Percentiles rank a stretch among this genome's conserved stretches.
phyloP scores from a whole-genome alignment of 2,113 vertebrate species.

The Spea bombifrons region DNA sequence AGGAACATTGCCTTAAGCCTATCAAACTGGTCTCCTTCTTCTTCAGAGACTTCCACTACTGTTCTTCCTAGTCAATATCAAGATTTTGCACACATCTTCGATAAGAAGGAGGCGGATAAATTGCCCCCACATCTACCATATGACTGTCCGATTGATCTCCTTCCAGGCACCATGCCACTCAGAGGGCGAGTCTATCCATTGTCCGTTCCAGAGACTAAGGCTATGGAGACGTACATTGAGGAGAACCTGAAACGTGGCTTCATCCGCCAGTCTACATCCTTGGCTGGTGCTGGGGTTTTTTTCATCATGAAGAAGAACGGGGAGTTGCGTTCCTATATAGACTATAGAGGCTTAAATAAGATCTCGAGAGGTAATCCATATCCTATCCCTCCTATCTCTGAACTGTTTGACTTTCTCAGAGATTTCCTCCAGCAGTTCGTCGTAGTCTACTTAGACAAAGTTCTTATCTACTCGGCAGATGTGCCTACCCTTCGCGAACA shows the following conservation, averaged over 20 bases:
- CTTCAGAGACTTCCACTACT: neutral
- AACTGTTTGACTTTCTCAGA: too few relatives aligned
- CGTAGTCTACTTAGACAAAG: too few relatives aligned
- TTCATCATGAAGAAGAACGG: neutral
- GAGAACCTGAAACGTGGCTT: neutral
- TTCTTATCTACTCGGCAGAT: too few relatives aligned
- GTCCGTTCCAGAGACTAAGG: too few relatives aligned
- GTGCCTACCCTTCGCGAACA: too few relatives aligned
- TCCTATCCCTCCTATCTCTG: neutral
- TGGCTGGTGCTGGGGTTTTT: neutral
- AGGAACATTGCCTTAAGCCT: neutral
- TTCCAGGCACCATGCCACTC: too few relatives aligned
- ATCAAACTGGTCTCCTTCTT: neutral
- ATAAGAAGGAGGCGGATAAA: neutral
- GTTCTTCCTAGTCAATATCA: neutral
- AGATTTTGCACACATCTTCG: neutral
- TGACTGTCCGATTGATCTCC: neutral
- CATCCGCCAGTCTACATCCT: neutral
- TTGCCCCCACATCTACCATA: neutral
- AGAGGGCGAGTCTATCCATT: too few relatives aligned
- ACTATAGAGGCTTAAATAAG: neutral
- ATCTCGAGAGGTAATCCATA: neutral
- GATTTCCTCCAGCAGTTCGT: too few relatives aligned
- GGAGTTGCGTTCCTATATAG: neutral
- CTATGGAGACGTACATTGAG: too few relatives aligned